Evolutionary conservation across 2,113 vertebrate genomes (phyloP).

Genomic region (Rhinichthys klamathensis): DNA sequence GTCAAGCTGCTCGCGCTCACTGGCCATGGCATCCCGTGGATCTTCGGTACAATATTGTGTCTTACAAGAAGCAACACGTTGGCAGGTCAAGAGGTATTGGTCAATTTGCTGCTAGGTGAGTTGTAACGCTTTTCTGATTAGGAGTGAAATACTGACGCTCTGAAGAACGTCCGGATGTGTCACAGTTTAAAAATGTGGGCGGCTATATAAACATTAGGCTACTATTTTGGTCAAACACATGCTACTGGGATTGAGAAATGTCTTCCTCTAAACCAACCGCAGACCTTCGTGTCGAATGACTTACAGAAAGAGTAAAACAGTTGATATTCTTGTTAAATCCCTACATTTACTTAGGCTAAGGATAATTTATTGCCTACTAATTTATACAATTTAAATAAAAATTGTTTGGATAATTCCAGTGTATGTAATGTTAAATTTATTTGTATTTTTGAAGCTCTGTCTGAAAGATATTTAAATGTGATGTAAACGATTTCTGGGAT

Average conservation of each 20-base stretch:
- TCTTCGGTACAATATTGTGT: conserved; percentile 85
- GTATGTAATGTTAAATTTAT: neutral
- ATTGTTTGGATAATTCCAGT: neutral
- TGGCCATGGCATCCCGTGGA: conserved; percentile 89
- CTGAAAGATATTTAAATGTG: neutral
- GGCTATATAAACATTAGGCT: neutral
- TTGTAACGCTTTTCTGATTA: conserved; percentile 25
- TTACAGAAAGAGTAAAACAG: neutral
- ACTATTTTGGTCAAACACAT: conserved; percentile 31
- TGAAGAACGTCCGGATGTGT: neutral
- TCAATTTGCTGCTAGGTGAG: conserved; percentile 94
- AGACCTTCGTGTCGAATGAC: neutral
- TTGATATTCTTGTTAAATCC: neutral
- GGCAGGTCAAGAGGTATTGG: conserved; percentile 91
- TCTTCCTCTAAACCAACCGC: neutral
- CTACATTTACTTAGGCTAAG: neutral
- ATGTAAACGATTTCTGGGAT: neutral
- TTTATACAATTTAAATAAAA: neutral
- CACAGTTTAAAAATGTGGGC: neutral
- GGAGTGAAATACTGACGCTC: neutral
- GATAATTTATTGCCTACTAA: neutral
- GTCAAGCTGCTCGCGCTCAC: conserved; percentile 88
- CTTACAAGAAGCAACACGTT: conserved; percentile 89
- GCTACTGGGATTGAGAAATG: neutral
- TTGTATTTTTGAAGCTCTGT: neutral